Evolutionary conservation across 2,888 invertebrate genomes (phyloP), one percentile per base, ranked within the genome.

Genomic region (Seira sanloemensis): DNA sequence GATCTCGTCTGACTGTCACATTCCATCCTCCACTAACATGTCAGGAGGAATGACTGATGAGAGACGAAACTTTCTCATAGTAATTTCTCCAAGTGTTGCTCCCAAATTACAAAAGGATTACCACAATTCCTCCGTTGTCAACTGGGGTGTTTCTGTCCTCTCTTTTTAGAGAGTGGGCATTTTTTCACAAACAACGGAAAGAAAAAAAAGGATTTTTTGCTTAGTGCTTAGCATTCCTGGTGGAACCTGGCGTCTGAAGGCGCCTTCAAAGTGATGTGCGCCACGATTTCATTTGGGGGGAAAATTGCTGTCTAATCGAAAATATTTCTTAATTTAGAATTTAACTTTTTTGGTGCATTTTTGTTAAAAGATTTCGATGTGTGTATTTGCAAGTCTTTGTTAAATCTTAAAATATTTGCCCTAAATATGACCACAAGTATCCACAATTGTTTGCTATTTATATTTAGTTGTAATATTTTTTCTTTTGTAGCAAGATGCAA

Each of bases 11-110:
- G 81, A 75, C 26, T 82, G 82, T 76, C 82, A 82, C 82, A 82
- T 82, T 82, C 82, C 82, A 82, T 82, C 65, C 82, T 71, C 82
- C 25, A 46, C 75, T 71, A 62, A 69, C 81, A 75, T 76, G 82
- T 82, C 82, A 82, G 2, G 71, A 62, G 54, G 82, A 82, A 82
- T 82, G 82, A 82, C 82, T 82, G 82, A 82, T 82, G 82, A 82
- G 76, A 62, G 76, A 82, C 65, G 82, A 82, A 77, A 75, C 71
- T 77, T 82, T 65, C 75, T 76, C 54, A 62, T 58, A 27, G 75
- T 82, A 72, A 76, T 66, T 82, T 82, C 69, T 82, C 75, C 76
- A 54, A 82, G 82, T 76, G 82, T 76, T 82, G 72, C 37, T 62
- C 21, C 81, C 81, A 75, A 81, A 81, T 81, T 81, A 75, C 75